Conservation (phyloP, 2,888 invertebrate genomes). For the Drosophila diplacantha region DNA sequence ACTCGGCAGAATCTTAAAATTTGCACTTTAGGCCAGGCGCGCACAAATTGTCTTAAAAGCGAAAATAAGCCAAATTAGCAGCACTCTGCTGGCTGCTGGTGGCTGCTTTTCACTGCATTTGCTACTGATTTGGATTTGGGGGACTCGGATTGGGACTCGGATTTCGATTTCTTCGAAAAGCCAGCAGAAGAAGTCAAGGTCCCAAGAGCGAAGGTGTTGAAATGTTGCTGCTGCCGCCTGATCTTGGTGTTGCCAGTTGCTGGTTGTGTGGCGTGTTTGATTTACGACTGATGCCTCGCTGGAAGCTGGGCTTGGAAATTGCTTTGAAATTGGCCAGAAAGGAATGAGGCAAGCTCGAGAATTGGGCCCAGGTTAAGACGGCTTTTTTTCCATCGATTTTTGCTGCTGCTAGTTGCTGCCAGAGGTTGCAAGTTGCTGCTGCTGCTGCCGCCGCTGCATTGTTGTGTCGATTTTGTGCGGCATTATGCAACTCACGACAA, state of each 20-base stretch:
- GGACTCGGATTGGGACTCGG: conserved; percentile 43
- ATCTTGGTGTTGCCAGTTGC: conserved; percentile 13
- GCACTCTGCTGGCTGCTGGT: conserved; percentile 48
- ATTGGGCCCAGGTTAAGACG: conserved; percentile 58
- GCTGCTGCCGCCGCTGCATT: conserved; percentile 25
- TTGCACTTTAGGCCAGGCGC: conserved; percentile 66
- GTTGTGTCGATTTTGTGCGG: conserved; percentile 68
- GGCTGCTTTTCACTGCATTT: conserved; percentile 37
- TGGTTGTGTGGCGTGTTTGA: conserved; percentile 55
- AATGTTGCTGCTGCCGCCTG: conserved; percentile 46
- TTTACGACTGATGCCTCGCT: conserved; percentile 65
- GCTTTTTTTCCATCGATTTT: conserved; percentile 12
- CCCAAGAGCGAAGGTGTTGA: conserved; percentile 68
- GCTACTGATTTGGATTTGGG: conserved; percentile 65
- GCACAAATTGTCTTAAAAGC: conserved; percentile 69
- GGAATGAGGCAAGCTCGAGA: conserved; percentile 60
- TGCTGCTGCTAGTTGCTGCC: conserved; percentile 21
- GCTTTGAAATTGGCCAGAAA: conserved; percentile 67
- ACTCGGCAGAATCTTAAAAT: conserved; percentile 63
- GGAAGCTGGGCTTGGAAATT: conserved; percentile 52
- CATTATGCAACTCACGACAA: conserved; percentile 73
- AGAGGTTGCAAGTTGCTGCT: conserved; percentile 20
- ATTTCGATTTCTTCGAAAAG: conserved; percentile 60
- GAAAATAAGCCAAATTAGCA: conserved; percentile 71
- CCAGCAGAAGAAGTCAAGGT: conserved; percentile 56